Percentiles rank a stretch among this genome's conserved stretches.
These are phyloP conservation scores for Ischnura elegans DNA, from an alignment of 2,888 invertebrate genomes.

Conservation along the genomic window DNA sequence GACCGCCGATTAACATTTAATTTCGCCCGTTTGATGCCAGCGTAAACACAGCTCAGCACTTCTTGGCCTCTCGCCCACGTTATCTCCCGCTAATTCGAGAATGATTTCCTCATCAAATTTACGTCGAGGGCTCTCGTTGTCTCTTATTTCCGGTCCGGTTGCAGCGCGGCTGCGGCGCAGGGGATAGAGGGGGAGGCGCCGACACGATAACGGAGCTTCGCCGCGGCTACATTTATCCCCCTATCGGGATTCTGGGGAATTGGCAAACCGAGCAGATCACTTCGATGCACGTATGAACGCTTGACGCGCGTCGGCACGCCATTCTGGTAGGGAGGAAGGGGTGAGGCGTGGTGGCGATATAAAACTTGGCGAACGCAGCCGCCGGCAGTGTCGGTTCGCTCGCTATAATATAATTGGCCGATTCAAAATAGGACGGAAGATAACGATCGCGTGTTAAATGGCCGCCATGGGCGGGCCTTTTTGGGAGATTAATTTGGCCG, in stretches of 20 bases:
- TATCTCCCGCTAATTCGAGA: not conserved
- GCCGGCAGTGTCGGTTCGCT: not conserved
- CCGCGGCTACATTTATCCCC: not conserved
- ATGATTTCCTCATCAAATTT: slow-evolving; percentile 31
- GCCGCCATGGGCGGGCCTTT: not conserved
- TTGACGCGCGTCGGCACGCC: not conserved
- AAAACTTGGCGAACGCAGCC: not conserved
- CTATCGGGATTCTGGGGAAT: slow-evolving; percentile 22
- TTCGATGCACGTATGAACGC: not conserved
- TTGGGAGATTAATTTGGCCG: slow-evolving; percentile 21
- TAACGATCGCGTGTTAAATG: slow-evolving; percentile 19
- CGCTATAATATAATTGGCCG: slow-evolving; percentile 18
- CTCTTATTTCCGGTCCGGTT: not conserved
- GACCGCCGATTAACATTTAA: not conserved
- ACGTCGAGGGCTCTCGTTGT: slow-evolving; percentile 7
- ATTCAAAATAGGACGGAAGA: slow-evolving; percentile 16
- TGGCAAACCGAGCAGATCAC: not conserved
- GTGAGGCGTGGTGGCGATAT: not conserved
- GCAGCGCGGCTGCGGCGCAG: not conserved
- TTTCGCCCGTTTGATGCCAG: not conserved
- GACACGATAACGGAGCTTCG: not conserved
- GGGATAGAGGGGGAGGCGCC: not conserved
- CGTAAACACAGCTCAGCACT: not conserved
- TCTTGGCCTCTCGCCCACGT: not conserved
- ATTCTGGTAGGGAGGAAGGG: no score